Conservation (phyloP, 2,113 vertebrate genomes). For the Hypocryptadius cinnamomeus region DNA sequence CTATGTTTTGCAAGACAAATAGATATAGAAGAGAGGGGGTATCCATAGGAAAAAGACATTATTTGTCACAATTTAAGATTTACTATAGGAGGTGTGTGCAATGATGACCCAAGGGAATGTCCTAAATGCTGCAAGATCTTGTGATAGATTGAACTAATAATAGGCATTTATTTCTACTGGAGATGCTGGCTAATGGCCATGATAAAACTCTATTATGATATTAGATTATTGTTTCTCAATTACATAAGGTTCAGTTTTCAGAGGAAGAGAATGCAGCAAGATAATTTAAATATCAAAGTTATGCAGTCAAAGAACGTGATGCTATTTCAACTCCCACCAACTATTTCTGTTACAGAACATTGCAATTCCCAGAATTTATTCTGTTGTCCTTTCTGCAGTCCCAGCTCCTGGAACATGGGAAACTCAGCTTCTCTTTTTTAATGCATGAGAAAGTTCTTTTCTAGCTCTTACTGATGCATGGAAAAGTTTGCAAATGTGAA, state of each 20-base stretch:
- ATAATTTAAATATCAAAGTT: conserved; percentile 15
- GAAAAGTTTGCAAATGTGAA: background rate
- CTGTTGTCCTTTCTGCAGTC: background rate
- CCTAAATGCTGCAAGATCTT: background rate
- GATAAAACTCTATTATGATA: background rate
- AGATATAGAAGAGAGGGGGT: background rate
- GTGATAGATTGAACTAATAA: conserved; percentile 4
- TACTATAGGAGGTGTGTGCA: background rate
- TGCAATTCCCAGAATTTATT: background rate
- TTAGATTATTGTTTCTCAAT: conserved; percentile 12
- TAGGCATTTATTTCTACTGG: background rate
- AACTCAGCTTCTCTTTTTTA: background rate
- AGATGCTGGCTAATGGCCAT: background rate
- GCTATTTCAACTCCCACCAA: background rate
- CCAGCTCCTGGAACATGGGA: background rate
- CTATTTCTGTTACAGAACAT: background rate
- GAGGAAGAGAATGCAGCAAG: background rate
- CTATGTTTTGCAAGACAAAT: background rate
- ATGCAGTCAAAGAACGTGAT: background rate
- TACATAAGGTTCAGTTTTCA: background rate
- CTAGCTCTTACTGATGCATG: background rate
- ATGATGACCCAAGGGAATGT: background rate
- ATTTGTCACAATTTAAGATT: conserved; percentile 4
- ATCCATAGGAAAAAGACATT: background rate
- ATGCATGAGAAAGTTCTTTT: background rate